Evolutionary conservation across 2,797 vertebrate genomes (phyloP), one percentile per base, ranked within the genome.

Genomic region (Rhinella marina): DNA sequence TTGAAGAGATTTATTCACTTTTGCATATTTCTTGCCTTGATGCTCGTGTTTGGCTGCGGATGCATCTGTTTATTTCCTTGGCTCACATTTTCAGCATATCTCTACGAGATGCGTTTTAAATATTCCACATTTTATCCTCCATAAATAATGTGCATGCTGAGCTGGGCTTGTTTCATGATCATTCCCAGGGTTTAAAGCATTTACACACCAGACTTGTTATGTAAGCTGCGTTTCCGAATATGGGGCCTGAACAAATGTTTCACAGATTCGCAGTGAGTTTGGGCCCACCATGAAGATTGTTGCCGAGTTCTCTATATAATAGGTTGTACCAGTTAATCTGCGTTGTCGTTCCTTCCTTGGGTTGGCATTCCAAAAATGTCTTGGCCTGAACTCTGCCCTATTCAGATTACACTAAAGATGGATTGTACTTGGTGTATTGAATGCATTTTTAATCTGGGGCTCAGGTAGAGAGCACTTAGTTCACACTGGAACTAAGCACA

Each of bases 81-180:
- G 13, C 80, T 66, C 21, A 23, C 32, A 59, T 61, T 75, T 75
- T 56, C 57, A n/a, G 54, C 59, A 59, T 61, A 61, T 59, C 21
- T 73, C 17, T 59, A 56, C 41, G 21, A 59, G 68, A 64, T 72
- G 29, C 14, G 1, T 48, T 48, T 84, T 84, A 73, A 73, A 84
- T 84, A 84, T 84, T 72, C 54, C 54, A 73, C 82, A 16, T 73
- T 84, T 32, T 75, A 73, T 84, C 29, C 72, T 72, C 82, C 50
- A 59, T 75, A 72, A 56, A 84, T 73, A 75, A 84, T 84, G 29
- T 84, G 75, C 70, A 84, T 75, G 70, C 82, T 75, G 82, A 75
- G 70, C 70, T 27, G 84, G 72, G 10, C 83, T 85, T 77, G 84
- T 85, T 85, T 85, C 73, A 62, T 85, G 57, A 50, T 85, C 83